Evolutionary conservation across 2,113 vertebrate species (phyloP).

Genomic region (Marmota monax): DNA sequence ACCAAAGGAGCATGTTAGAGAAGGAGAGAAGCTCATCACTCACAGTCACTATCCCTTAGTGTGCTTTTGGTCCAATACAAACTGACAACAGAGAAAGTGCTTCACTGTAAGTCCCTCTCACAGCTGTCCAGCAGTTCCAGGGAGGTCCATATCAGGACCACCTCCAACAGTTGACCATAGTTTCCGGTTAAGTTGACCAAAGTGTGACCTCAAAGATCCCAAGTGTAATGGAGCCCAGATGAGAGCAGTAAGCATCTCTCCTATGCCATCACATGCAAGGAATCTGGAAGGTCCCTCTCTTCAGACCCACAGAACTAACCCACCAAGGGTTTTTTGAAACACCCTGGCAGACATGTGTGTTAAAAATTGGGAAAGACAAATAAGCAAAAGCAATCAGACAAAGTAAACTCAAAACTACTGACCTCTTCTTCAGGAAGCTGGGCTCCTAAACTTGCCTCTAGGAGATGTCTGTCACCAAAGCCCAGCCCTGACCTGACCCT

Average conservation of each 20-base stretch:
- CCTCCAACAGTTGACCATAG: not conserved
- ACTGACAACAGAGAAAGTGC: not conserved
- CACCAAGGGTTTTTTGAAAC: not conserved
- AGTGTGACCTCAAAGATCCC: not conserved
- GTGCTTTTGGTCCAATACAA: not conserved
- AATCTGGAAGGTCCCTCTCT: not conserved
- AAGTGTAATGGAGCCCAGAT: not conserved
- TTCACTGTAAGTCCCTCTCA: not conserved
- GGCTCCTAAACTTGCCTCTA: not conserved
- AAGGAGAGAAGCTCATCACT: not conserved
- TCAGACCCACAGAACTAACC: not conserved
- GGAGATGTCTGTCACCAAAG: not conserved
- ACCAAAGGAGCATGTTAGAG: not conserved
- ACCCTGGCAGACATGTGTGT: not conserved
- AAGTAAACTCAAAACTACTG: constrained; percentile 52
- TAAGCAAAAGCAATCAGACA: not conserved
- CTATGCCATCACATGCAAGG: not conserved
- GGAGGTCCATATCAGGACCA: not conserved
- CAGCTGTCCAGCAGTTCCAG: not conserved
- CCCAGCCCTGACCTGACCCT: not conserved
- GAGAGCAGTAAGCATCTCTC: not conserved
- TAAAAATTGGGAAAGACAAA: constrained; percentile 51
- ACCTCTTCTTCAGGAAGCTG: not conserved
- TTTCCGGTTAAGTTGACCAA: not conserved
- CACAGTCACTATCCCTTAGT: not conserved